A percentile compares a stretch with the other conserved stretches of the same genome.
phyloP scores from a whole-genome alignment of 2,888 invertebrate genomes.

The Meteorus cinctellus region DNA sequence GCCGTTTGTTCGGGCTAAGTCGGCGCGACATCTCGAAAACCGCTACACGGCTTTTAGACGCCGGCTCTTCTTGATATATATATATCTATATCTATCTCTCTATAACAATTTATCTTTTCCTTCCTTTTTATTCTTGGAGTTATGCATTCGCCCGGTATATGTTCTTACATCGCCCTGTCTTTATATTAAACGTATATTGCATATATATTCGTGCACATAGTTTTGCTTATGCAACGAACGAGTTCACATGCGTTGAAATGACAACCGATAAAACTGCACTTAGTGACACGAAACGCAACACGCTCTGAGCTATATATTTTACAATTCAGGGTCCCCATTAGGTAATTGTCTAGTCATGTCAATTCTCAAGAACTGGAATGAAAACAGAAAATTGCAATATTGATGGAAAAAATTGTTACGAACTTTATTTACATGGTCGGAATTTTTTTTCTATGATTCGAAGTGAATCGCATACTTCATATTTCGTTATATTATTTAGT shows the following conservation, averaged over 20 bases:
- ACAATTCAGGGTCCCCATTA: conserved; percentile 26
- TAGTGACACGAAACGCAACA: conserved; percentile 40
- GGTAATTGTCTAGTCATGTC: conserved; percentile 30
- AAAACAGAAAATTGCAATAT: background rate
- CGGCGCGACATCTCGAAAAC: conserved; percentile 71
- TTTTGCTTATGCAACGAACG: conserved; percentile 31
- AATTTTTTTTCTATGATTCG: no score
- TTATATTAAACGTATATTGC: background rate
- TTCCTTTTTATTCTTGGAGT: conserved; percentile 11
- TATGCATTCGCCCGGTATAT: conserved; percentile 6
- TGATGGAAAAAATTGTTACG: background rate
- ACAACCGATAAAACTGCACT: conserved; percentile 42
- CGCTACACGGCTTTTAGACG: conserved; percentile 65
- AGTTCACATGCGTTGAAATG: conserved; percentile 28
- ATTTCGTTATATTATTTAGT: no score
- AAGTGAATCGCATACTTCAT: no score
- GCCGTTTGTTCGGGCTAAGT: conserved; percentile 67
- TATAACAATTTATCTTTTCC: conserved; percentile 10
- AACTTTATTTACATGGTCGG: no score
- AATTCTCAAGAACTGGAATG: background rate
- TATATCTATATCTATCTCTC: background rate
- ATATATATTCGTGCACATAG: background rate
- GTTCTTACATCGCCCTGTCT: background rate
- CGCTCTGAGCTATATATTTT: background rate
- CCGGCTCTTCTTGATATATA: conserved; percentile 47